Percentiles rank a stretch among this genome's conserved stretches.
phyloP scores from a whole-genome alignment of 2,113 vertebrate species.

The Nettapus auritus region DNA sequence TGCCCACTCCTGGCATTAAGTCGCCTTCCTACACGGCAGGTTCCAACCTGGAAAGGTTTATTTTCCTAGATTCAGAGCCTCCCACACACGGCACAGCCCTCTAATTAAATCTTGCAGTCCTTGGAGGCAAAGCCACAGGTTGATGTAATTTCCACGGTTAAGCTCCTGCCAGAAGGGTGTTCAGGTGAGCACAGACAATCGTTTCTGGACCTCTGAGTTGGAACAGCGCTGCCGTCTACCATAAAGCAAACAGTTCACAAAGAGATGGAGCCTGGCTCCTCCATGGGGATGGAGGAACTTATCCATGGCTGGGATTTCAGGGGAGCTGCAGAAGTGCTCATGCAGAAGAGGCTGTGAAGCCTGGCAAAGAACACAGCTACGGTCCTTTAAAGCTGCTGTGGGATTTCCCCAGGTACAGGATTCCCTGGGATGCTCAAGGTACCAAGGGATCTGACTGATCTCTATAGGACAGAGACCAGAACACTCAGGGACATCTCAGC shows the following conservation, averaged over 20 bases:
- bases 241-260: neutral
- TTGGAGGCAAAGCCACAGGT: neutral
- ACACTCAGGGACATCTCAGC: accelerated
- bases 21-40: neutral
- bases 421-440: neutral
- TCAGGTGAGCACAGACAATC: neutral
- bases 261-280: neutral
- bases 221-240: neutral
- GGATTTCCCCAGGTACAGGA: neutral
- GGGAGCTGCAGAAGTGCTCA: neutral
- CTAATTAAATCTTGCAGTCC: neutral
- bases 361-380: neutral
- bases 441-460: neutral
- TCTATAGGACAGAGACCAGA: neutral
- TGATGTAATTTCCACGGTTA: neutral
- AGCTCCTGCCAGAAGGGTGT: neutral
- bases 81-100: neutral
- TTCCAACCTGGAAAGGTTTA: neutral
- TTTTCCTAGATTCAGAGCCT: neutral
- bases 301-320: neutral
- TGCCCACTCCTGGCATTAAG: neutral
- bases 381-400: neutral
- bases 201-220: neutral
- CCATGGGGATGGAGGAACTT: neutral
- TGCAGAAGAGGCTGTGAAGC: neutral